phyloP scores from a whole-genome alignment of 2,888 invertebrate genomes.

The Antitype chi region DNA sequence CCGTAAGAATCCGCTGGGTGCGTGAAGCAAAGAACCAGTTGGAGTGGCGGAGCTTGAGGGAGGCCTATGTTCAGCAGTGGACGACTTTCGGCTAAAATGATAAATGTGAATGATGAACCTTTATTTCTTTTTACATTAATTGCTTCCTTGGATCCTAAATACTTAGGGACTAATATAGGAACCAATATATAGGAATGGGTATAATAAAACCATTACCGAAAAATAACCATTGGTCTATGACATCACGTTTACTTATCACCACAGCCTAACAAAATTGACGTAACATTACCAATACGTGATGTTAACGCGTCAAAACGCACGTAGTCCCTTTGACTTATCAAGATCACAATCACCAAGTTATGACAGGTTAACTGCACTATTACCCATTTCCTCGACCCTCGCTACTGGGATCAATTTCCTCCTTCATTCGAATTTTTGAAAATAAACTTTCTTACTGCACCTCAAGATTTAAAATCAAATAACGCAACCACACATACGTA shows the following conservation, averaged over 20 bases:
- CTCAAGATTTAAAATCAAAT: not conserved
- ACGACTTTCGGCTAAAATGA: too few species aligned
- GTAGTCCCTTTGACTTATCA: conserved; percentile 38
- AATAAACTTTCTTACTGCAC: not conserved
- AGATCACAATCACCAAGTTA: conserved; percentile 21
- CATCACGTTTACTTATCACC: not conserved
- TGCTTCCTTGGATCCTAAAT: not conserved
- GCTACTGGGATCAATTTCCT: not conserved
- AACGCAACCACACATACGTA: not conserved
- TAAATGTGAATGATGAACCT: too few species aligned
- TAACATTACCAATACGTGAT: not conserved
- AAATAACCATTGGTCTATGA: not conserved
- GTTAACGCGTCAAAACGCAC: conserved; percentile 17
- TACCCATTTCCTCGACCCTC: conserved; percentile 26
- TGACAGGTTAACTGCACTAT: conserved; percentile 37
- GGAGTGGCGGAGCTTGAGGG: too few species aligned
- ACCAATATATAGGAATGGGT: not conserved
- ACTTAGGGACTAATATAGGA: not conserved
- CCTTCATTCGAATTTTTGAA: not conserved
- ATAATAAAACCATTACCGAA: not conserved
- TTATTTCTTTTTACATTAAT: not conserved
- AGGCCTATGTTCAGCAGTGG: too few species aligned
- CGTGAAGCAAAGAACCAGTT: too few species aligned
- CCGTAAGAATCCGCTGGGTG: too few species aligned
- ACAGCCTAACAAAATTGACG: conserved; percentile 1